A percentile compares a stretch with the other conserved stretches of the same genome.
These are phyloP conservation scores for Calameuta idolon DNA, from an alignment of 2,888 invertebrate species.

Conservation along the genomic window DNA sequence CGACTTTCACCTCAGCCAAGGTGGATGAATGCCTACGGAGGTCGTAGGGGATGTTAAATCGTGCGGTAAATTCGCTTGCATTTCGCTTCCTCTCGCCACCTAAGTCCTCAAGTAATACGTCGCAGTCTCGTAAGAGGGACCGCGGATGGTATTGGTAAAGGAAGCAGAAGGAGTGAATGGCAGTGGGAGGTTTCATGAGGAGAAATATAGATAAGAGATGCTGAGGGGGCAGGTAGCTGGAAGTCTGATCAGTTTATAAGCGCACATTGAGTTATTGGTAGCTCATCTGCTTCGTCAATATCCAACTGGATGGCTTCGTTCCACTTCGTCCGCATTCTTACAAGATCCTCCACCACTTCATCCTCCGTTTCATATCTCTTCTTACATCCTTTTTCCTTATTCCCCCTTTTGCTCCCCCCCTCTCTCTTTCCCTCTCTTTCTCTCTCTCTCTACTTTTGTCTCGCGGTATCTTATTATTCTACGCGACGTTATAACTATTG, in stretches of 20 bases:
- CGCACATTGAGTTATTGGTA: constrained; percentile 62
- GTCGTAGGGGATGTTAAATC: constrained; percentile 57
- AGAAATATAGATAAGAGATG: constrained; percentile 13
- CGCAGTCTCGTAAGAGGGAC: constrained; percentile 41
- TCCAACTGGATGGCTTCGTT: constrained; percentile 52
- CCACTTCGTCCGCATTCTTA: constrained; percentile 12
- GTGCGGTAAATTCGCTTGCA: constrained; percentile 61
- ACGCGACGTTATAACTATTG: not conserved
- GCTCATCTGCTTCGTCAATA: constrained; percentile 60
- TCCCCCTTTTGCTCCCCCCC: not conserved
- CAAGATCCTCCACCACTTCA: too few relatives aligned
- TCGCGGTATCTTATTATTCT: not conserved
- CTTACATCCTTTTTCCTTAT: constrained; percentile 21
- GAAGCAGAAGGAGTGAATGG: constrained; percentile 38
- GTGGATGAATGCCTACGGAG: constrained; percentile 44
- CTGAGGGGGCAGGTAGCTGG: constrained; percentile 25
- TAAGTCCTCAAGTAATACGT: constrained; percentile 44
- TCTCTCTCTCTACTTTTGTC: not conserved
- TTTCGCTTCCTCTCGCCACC: constrained; percentile 41
- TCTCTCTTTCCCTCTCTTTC: constrained; percentile 2
- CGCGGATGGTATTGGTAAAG: constrained; percentile 42
- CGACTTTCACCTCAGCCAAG: constrained; percentile 13
- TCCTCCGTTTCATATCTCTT: not conserved
- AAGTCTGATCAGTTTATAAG: constrained; percentile 62
- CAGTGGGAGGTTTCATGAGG: not conserved